A percentile compares a stretch with the other conserved stretches of the same genome.
Evolutionary conservation across 1,140 invertebrate species (phyloP).

Genomic region (Archivesica marissinica): DNA sequence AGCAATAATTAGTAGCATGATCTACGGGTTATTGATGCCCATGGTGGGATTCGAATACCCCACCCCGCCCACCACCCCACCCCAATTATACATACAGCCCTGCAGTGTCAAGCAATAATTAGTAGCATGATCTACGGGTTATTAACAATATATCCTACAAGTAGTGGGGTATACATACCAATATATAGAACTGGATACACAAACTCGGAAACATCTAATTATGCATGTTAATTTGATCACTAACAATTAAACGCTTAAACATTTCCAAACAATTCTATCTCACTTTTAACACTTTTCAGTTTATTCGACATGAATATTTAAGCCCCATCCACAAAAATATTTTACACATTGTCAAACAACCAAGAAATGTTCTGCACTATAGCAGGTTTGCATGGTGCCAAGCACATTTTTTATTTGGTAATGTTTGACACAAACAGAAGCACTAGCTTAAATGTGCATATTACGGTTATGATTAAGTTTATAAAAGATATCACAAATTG

Average conservation of each 20-base stretch:
- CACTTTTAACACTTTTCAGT: background rate
- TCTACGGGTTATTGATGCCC: too few species aligned
- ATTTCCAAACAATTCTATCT: background rate
- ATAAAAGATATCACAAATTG: conserved; percentile 24
- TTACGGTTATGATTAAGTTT: background rate
- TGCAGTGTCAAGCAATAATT: background rate
- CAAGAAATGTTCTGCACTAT: background rate
- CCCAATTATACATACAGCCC: too few species aligned
- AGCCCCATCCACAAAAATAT: background rate
- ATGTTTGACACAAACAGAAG: background rate
- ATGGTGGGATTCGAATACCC: too few species aligned
- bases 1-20: too few species aligned
- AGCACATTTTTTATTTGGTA: too few species aligned
- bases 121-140: conserved; percentile 10
- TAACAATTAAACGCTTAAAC: background rate
- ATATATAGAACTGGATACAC: background rate
- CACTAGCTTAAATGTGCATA: background rate
- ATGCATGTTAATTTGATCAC: conserved; percentile 28
- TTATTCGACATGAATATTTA: background rate
- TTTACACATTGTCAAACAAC: background rate
- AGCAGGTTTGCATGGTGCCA: background rate
- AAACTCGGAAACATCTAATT: conserved; percentile 11
- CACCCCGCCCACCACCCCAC: too few species aligned
- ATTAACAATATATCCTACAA: conserved; percentile 13
- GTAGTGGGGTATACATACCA: background rate